These are phyloP conservation scores for Acrocephalus scirpaceus DNA, from an alignment of 2,797 vertebrate genomes.

Conservation along the genomic window DNA sequence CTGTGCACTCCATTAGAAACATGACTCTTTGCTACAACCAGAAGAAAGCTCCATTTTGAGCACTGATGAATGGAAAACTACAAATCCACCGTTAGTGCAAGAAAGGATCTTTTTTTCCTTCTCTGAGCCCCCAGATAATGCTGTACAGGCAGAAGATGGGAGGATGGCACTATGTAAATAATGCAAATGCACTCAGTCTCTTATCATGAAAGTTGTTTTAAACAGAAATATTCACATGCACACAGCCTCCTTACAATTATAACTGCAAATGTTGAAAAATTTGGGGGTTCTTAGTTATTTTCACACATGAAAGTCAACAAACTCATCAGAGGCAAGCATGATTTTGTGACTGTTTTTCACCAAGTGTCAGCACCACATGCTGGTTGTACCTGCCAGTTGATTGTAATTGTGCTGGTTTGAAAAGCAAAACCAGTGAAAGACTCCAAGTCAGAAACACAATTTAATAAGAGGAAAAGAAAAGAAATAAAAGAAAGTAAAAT, in stretches of 20 bases:
- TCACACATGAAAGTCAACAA: neutral
- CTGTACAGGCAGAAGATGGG: neutral
- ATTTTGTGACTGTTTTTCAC: neutral
- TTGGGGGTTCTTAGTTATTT: neutral
- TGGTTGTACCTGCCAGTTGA: neutral
- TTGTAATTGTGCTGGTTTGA: too few species aligned
- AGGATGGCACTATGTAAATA: neutral
- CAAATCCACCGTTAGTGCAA: neutral
- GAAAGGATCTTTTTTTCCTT: neutral
- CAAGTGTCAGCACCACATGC: neutral
- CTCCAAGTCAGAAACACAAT: too few species aligned
- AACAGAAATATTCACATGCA: neutral
- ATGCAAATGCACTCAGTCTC: neutral
- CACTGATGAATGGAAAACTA: neutral
- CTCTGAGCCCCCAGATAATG: neutral
- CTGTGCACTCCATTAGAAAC: neutral
- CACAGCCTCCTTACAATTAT: neutral
- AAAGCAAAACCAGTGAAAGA: too few species aligned
- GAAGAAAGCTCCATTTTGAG: conserved; percentile 5
- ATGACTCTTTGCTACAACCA: neutral
- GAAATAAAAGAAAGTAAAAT: too few species aligned
- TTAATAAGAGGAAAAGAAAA: too few species aligned
- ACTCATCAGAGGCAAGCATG: neutral
- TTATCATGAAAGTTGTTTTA: neutral
- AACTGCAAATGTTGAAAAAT: neutral